phyloP scores from a whole-genome alignment of 2,797 vertebrate genomes.

The Remorina albescens region DNA sequence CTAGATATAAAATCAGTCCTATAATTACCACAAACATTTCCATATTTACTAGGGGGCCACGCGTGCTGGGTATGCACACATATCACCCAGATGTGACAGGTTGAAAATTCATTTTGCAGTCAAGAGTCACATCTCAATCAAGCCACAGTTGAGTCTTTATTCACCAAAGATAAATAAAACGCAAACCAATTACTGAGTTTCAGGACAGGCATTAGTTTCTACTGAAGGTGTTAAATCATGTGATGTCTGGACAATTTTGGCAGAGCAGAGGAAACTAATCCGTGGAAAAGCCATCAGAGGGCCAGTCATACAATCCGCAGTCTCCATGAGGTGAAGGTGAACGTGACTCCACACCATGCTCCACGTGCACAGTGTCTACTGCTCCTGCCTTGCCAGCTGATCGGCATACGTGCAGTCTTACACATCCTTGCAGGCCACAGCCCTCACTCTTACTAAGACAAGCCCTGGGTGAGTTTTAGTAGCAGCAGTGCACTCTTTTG shows the following conservation, averaged over 20 bases:
- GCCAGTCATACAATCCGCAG: constrained; percentile 37
- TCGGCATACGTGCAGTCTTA: constrained; percentile 68
- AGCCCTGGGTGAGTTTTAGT: constrained; percentile 21
- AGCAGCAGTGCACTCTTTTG: too few relatives aligned
- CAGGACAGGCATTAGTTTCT: neutral
- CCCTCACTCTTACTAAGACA: constrained; percentile 23
- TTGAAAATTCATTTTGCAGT: neutral
- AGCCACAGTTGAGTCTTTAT: neutral
- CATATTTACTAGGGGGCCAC: too few relatives aligned
- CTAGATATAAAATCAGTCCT: too few relatives aligned
- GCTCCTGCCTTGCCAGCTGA: constrained; percentile 46
- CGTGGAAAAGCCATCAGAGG: constrained; percentile 36
- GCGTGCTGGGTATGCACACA: too few relatives aligned
- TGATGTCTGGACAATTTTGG: neutral
- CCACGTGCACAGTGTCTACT: constrained; percentile 17
- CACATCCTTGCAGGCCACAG: constrained; percentile 55
- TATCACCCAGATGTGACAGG: neutral
- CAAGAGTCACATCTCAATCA: neutral
- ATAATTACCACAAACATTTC: too few relatives aligned
- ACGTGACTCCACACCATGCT: constrained; percentile 50
- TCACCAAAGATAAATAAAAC: neutral
- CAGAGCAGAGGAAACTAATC: constrained; percentile 24
- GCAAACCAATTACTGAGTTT: neutral
- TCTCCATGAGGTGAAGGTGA: constrained; percentile 35
- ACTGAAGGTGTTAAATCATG: neutral